phyloP scores from a whole-genome alignment of 1,140 invertebrate species.

The Thalassaphorura encarpata region DNA sequence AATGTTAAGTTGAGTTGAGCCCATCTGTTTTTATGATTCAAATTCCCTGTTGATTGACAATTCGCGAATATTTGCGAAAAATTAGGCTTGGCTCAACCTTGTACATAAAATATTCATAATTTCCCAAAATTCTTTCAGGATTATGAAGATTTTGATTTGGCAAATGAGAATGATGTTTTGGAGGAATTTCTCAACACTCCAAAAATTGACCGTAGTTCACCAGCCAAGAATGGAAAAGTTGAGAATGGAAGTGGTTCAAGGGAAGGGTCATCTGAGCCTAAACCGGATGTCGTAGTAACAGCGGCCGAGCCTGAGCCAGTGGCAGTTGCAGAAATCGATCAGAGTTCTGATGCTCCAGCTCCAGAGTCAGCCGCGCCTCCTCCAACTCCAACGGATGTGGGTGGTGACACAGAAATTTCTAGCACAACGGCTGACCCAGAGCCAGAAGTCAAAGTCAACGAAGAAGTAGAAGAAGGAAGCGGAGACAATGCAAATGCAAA shows the following conservation, averaged over 20 bases:
- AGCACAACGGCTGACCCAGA: background rate
- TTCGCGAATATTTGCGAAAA: too few species aligned
- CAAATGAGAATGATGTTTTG: conserved; percentile 80
- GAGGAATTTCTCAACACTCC: conserved; percentile 58
- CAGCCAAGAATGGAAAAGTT: conserved; percentile 18
- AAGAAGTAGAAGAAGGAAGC: conserved; percentile 31
- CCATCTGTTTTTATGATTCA: too few species aligned
- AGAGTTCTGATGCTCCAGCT: background rate
- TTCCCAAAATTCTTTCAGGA: conserved; percentile 65
- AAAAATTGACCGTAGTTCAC: conserved; percentile 14
- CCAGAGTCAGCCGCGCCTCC: background rate
- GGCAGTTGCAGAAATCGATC: conserved; percentile 23
- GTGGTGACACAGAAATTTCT: background rate
- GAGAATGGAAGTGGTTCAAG: conserved; percentile 31
- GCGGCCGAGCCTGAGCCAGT: background rate
- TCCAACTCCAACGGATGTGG: background rate
- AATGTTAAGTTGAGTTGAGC: too few species aligned
- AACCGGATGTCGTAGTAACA: too few species aligned
- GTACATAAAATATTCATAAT: too few species aligned
- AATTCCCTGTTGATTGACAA: too few species aligned
- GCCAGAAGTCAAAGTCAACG: background rate
- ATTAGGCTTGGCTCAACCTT: too few species aligned
- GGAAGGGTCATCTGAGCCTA: conserved; percentile 32
- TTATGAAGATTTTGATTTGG: conserved; percentile 82
- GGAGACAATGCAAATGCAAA: conserved; percentile 31